Percentiles rank a stretch among this genome's conserved stretches.
phyloP scores from a whole-genome alignment of 2,797 vertebrate species.

The Vipera latastei region DNA sequence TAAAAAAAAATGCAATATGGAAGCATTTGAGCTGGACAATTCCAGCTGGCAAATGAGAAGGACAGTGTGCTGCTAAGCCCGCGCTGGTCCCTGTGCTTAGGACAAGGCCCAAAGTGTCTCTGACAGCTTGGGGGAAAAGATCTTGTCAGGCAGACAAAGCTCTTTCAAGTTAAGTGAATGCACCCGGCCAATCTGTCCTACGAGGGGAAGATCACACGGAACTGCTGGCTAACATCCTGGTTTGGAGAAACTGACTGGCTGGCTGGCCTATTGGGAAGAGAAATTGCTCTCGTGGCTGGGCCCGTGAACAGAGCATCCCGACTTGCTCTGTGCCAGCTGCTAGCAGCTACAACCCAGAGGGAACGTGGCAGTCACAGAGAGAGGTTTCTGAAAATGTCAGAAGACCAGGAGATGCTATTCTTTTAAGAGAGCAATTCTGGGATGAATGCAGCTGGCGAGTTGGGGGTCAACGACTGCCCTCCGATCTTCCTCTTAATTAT shows the following conservation, averaged over 20 bases:
- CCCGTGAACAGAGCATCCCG: too few relatives aligned
- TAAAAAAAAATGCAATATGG: neutral
- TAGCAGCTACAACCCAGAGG: neutral
- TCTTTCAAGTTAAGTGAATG: neutral
- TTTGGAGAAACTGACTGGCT: neutral
- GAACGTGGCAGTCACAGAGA: neutral
- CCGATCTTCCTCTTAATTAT: slow-evolving; percentile 10
- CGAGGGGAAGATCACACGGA: neutral
- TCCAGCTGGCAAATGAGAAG: neutral
- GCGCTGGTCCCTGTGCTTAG: neutral
- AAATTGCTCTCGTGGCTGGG: neutral
- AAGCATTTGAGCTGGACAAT: neutral
- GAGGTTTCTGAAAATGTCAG: neutral
- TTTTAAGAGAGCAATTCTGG: neutral
- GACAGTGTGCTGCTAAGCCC: neutral
- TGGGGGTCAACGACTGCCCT: slow-evolving; percentile 27
- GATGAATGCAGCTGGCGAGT: slow-evolving; percentile 39
- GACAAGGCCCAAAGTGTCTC: neutral
- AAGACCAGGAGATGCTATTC: neutral
- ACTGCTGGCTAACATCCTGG: neutral
- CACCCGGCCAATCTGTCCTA: neutral
- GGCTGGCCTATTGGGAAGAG: neutral
- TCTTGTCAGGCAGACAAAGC: neutral
- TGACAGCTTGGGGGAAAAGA: neutral
- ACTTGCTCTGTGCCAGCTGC: neutral